Conservation (phyloP, 1,140 invertebrate genomes). For the Camponotus vicinus region DNA sequence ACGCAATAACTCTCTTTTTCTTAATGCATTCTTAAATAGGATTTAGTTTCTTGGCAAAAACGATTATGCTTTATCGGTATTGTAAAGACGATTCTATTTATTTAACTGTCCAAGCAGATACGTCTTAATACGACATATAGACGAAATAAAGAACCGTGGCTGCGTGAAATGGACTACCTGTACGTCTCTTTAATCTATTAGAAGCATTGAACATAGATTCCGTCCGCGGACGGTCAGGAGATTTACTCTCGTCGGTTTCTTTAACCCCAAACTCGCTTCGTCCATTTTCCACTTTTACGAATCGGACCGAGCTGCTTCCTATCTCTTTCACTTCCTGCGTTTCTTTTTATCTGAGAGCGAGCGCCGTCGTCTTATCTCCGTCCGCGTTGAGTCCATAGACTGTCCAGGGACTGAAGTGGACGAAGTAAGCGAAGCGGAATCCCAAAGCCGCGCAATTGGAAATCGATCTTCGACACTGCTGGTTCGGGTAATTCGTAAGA, state of each 20-base stretch:
- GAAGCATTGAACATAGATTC: conserved; percentile 58
- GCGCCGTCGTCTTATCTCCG: conserved; percentile 46
- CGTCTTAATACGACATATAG: conserved; percentile 50
- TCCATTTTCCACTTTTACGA: conserved; percentile 60
- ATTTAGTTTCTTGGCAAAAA: conserved; percentile 19
- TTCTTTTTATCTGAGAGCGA: conserved; percentile 52
- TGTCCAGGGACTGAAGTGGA: conserved; percentile 13
- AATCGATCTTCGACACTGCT: conserved; percentile 53
- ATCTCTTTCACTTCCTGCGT: conserved; percentile 56
- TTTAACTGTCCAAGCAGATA: conserved; percentile 41
- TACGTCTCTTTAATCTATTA: conserved; percentile 61
- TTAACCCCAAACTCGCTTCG: conserved; percentile 59
- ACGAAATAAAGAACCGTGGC: conserved; percentile 51
- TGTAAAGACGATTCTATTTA: conserved; percentile 24
- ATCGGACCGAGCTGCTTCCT: conserved; percentile 3
- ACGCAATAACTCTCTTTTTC: not conserved
- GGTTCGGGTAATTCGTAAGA: conserved; percentile 57
- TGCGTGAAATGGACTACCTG: conserved; percentile 58
- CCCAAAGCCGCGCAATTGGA: conserved; percentile 33
- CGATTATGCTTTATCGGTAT: conserved; percentile 15
- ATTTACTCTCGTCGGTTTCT: conserved; percentile 61
- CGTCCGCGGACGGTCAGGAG: conserved; percentile 43
- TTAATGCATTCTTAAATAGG: conserved; percentile 18
- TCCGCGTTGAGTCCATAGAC: conserved; percentile 32
- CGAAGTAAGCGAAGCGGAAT: conserved; percentile 24